Conservation (phyloP, 2,888 invertebrate genomes). For the Lasioglossum figueresi region DNA sequence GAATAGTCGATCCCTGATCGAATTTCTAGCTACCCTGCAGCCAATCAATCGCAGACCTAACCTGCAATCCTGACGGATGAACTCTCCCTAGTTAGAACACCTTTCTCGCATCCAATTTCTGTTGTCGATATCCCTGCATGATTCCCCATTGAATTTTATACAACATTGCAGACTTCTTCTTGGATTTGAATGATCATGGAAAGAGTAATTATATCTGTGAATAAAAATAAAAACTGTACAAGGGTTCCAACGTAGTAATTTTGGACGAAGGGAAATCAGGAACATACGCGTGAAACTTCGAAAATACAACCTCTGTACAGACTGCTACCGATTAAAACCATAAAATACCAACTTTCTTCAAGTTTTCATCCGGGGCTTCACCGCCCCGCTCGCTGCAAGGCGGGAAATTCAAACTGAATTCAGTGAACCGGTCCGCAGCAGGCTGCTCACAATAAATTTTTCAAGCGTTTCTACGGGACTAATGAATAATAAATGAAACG, state of each 20-base stretch:
- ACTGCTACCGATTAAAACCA: not conserved
- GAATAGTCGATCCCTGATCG: slow-evolving; percentile 13
- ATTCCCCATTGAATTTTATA: not conserved
- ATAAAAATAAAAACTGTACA: not conserved
- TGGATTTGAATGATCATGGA: no score
- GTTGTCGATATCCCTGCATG: no score
- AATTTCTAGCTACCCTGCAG: slow-evolving; percentile 14
- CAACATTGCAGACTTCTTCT: not conserved
- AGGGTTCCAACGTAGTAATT: not conserved
- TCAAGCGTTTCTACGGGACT: not conserved
- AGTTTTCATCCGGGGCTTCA: not conserved
- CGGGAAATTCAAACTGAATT: not conserved
- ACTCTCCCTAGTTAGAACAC: no score
- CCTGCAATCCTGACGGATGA: not conserved
- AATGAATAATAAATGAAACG: not conserved
- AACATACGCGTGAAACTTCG: not conserved
- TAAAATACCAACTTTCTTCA: not conserved
- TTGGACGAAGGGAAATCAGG: not conserved
- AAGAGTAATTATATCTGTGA: not conserved
- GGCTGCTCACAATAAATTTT: not conserved
- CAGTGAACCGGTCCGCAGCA: not conserved
- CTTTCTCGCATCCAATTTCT: no score
- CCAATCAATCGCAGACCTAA: not conserved
- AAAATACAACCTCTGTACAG: not conserved
- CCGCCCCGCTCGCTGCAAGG: not conserved